Base-by-base conservation (phyloP, 2,888 invertebrate species). In the Urechis unicinctus region DNA sequence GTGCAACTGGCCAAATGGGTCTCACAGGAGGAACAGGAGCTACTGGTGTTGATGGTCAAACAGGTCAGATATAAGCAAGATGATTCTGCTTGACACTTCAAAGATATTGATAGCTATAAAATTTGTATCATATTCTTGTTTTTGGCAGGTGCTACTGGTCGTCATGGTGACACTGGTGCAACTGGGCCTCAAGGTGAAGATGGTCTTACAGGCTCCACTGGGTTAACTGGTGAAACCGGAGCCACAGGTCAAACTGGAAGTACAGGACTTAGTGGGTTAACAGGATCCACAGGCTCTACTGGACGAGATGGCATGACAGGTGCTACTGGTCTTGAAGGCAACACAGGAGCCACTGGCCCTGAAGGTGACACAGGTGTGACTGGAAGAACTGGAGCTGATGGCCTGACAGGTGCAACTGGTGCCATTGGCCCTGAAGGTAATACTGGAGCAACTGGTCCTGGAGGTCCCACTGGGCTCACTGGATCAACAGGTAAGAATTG, bases 281-380 rank as follows among this genome's bases (percentile, higher is more conserved):
- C 17, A 44, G 55, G 55, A 17, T 6, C 31, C 30, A 24, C 29
- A 25, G 55, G 55, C 21, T 17, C 9, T 25, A 5, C 31, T 51
- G 53, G 53, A 50, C 30, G 49, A 13, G 21, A 4, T 17, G 53
- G 53, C 9, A 4, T 9, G n/a, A 50, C 28, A 21, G 62, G 62
- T 2, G 17, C 50, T 26, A 47, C 13, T 25, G 58, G 58, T 22
- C 30, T 36, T 36, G 36, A 9, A 36, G 36, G 36, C 17, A 17
- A 36, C 36, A 36, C 9, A 53, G 56, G 56, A 22, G 22, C 25
- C 22, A 24, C 45, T 29, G 59, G 59, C 6, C 6, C 50, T 9
- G 3, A 45, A n/a, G 59, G 59, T 26, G 25, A 28, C n/a, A 42
- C 41, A 42, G 59, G 59, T 25, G 29, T 36, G 30, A 31, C 50